A percentile compares a stretch with the other conserved stretches of the same genome.
phyloP scores from a whole-genome alignment of 92 coral and sea anemone species.

The Micromussa lordhowensis region DNA sequence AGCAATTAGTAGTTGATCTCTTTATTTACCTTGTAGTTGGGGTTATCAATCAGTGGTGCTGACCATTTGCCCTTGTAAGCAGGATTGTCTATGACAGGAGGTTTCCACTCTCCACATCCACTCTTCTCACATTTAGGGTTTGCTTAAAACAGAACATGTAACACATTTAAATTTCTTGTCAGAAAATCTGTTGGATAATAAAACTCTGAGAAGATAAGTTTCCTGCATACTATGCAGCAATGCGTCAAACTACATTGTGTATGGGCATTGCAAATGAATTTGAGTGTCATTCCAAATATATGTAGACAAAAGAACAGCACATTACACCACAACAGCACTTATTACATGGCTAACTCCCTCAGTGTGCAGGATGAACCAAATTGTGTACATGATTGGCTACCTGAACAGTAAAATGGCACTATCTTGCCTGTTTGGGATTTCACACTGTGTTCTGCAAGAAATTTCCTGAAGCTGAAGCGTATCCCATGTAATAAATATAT shows the following conservation, averaged over 20 bases:
- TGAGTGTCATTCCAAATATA: not conserved
- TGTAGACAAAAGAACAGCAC: not conserved
- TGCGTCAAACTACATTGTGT: too few species aligned
- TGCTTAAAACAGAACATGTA: conserved; percentile 30
- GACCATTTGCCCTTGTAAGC: conserved; percentile 97
- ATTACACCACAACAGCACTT: not conserved
- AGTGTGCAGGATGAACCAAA: too few species aligned
- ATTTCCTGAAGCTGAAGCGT: too few species aligned
- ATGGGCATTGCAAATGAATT: not conserved
- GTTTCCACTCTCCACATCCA: conserved; percentile 99
- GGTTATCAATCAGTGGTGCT: conserved; percentile 90
- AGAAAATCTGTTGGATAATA: not conserved
- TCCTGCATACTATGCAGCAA: too few species aligned
- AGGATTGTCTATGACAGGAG: conserved; percentile 91
- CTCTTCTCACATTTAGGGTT: conserved; percentile 96
- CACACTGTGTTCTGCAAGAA: too few species aligned
- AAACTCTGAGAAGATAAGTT: not conserved
- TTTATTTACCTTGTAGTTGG: conserved; percentile 85
- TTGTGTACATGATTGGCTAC: too few species aligned
- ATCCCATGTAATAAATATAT: too few species aligned
- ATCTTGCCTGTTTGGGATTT: too few species aligned
- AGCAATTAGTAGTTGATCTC: not conserved
- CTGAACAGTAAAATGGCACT: too few species aligned
- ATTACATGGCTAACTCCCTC: too few species aligned
- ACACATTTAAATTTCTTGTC: not conserved